Percentiles rank a stretch among this genome's conserved stretches.
phyloP scores from a whole-genome alignment of 2,888 invertebrate species.

The Lasiommata megera region DNA sequence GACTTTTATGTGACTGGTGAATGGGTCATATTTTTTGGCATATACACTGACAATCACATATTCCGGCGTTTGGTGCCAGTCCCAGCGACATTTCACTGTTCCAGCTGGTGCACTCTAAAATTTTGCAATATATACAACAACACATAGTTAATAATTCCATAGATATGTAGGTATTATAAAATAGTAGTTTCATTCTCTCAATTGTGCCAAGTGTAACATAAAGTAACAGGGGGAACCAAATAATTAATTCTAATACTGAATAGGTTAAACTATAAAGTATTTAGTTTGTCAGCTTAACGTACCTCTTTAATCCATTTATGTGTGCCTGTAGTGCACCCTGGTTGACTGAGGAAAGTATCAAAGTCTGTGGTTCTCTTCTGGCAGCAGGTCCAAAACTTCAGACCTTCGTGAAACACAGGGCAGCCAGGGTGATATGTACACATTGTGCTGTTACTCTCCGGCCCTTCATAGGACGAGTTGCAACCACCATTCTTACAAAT shows the following conservation, averaged over 20 bases:
- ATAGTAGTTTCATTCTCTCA: no score
- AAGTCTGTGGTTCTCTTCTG: slow-evolving; percentile 96
- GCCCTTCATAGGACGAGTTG: slow-evolving; percentile 84
- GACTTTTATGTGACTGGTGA: slow-evolving; percentile 86
- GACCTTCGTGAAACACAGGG: slow-evolving; percentile 97
- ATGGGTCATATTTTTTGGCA: slow-evolving; percentile 93
- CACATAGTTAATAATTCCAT: no score
- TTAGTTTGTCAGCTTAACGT: no score
- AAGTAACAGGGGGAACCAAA: no score
- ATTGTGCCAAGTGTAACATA: no score
- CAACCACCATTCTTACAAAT: slow-evolving; percentile 94
- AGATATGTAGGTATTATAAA: no score
- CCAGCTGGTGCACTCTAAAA: slow-evolving; percentile 78
- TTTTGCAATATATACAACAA: no score
- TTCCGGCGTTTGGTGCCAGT: slow-evolving; percentile 96
- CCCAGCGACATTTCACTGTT: slow-evolving; percentile 89
- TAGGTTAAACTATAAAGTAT: no score
- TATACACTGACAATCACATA: slow-evolving; percentile 93
- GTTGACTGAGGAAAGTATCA: slow-evolving; percentile 93
- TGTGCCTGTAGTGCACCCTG: slow-evolving; percentile 91
- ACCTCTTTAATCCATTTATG: slow-evolving; percentile 94
- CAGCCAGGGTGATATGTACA: slow-evolving; percentile 93
- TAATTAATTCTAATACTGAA: no score
- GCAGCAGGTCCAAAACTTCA: slow-evolving; percentile 99
- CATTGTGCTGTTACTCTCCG: slow-evolving; percentile 79